Evolutionary conservation across 1,140 invertebrate genomes (phyloP).

Genomic region (Neodiprion fabricii): DNA sequence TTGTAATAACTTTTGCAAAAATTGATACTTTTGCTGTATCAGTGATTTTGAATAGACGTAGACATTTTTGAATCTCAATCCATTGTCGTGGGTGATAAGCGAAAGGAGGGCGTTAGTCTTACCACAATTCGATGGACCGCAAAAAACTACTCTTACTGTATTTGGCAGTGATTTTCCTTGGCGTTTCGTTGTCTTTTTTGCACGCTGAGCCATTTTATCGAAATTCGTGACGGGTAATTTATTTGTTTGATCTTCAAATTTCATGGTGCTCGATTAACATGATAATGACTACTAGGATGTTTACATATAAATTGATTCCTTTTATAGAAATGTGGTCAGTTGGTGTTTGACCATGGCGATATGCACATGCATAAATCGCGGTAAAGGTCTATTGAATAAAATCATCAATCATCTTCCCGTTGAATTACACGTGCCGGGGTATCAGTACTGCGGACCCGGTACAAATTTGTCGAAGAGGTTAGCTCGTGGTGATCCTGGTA

Average conservation of each 20-base stretch:
- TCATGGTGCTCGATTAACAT: conserved; percentile 17
- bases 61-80: conserved; percentile 20
- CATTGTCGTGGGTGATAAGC: neutral
- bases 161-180: conserved; percentile 39
- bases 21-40: conserved; percentile 5
- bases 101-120: conserved; percentile 26
- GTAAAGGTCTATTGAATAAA: conserved; percentile 42
- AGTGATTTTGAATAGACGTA: conserved; percentile 25
- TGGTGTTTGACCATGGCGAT: neutral
- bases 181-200: conserved; percentile 13
- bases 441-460: no score
- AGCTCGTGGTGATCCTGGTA: no score
- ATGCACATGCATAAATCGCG: conserved; percentile 11
- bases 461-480: no score
- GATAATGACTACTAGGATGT: neutral
- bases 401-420: conserved; percentile 54
- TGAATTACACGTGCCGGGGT: conserved; percentile 50
- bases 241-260: conserved; percentile 27
- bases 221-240: conserved; percentile 28
- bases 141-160: no score
- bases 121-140: conserved; percentile 33
- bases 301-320: conserved; percentile 9
- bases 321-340: neutral
- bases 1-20: conserved; percentile 12
- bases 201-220: conserved; percentile 16